These are phyloP conservation scores for Phrynocephalus guinanensis DNA, from an alignment of 2,797 vertebrate genomes.

Conservation along the genomic window DNA sequence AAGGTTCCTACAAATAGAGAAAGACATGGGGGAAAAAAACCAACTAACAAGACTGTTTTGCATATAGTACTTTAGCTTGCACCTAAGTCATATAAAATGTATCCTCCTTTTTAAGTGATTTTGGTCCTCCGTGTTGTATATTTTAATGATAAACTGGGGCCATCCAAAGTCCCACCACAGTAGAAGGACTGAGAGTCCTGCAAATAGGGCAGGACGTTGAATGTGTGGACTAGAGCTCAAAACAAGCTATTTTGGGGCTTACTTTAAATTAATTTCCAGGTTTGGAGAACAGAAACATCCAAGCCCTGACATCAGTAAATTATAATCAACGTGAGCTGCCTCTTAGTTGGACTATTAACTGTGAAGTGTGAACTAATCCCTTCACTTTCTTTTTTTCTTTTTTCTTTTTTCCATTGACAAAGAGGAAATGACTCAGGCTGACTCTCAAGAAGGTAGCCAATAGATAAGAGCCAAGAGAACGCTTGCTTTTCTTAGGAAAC, in stretches of 20 bases:
- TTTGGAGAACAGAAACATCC: neutral
- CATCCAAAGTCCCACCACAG: too few relatives aligned
- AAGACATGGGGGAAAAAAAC: too few relatives aligned
- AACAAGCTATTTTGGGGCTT: slow-evolving; percentile 25
- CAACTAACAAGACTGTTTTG: too few relatives aligned
- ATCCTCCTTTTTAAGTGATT: too few relatives aligned
- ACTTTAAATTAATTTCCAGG: neutral
- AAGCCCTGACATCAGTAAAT: neutral
- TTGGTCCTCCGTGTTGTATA: neutral
- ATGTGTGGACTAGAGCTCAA: neutral
- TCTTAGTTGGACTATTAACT: slow-evolving; percentile 8
- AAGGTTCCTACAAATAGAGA: too few relatives aligned
- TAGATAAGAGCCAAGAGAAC: neutral
- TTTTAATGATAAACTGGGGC: too few relatives aligned
- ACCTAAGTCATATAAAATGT: too few relatives aligned
- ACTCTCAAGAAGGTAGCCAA: slow-evolving; percentile 35
- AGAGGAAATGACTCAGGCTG: slow-evolving; percentile 44
- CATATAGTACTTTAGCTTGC: too few relatives aligned
- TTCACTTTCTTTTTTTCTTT: slow-evolving; percentile 31
- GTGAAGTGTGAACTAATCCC: slow-evolving; percentile 14
- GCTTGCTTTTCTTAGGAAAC: slow-evolving; percentile 26
- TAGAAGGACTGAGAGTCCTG: neutral
- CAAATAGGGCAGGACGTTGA: neutral
- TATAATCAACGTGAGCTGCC: fast-evolving
- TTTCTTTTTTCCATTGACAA: slow-evolving; percentile 45